Base-by-base conservation (phyloP, 2,113 vertebrate species). In the Malurus alboscapulatus region DNA sequence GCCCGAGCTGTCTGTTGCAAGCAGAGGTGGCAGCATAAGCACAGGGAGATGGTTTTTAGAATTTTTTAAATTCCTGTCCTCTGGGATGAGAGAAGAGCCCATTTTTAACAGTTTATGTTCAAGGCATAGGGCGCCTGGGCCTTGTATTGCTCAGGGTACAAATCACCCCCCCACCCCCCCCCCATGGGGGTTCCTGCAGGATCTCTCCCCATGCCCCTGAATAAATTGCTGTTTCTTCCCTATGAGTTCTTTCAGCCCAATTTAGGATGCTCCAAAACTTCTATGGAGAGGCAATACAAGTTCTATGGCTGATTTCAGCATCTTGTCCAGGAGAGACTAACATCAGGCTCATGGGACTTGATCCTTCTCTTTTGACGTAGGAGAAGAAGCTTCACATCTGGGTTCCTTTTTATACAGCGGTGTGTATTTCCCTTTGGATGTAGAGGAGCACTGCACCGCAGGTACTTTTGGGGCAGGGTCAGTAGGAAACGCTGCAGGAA, bases 21-120 rank as follows among this genome's bases (percentile, higher is more conserved):
- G 77, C 67, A 75, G 78, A 84, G 96, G 91, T 95, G 95, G 95
- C 92, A 95, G 96, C 88, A 93, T 38, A 71, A 68, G 75, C 88
- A 72, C 48, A 73, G 71, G 50, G 57, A 86, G 80, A 63, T 63
- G 38, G 24, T 63, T 50, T 42, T 55, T 19, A 14, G 27, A 53
- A 4, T 44, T 29, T 71, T 85, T 54, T 38, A 0, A 54, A 68
- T 92, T 88, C n/a, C 18, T 62, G 34, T 66, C 54, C 26, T 82
- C 53, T 73, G 32, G 12, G 34, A 62, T 81, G 34, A 75, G 63
- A 62, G 58, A 84, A 58, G 34, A 62, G 17, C 22, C 83, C 32
- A 19, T 75, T 93, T 87, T 79, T 82, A 91, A 57, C 45, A 91
- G 48, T 10, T 53, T 66, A 9, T 32, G 25, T 51, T 61, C 50